Percentiles rank a stretch among this genome's conserved stretches.
Evolutionary conservation across 2,113 vertebrate species (phyloP).

Genomic region (Rhadina sibilatrix): DNA sequence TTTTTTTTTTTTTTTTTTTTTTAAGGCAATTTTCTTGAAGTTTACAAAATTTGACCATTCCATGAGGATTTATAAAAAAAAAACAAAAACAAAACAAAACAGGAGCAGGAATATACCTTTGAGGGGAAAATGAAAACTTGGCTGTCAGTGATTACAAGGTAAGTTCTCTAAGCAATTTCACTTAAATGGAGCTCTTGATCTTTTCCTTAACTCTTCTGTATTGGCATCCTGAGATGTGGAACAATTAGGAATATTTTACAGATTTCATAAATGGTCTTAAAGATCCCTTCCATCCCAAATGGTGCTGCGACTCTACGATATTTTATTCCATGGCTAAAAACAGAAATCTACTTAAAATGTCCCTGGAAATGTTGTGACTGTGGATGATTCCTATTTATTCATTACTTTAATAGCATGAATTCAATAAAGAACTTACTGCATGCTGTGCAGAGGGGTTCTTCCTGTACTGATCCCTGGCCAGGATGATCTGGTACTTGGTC

Average conservation of each 20-base stretch:
- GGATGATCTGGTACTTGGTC: slow-evolving; percentile 92
- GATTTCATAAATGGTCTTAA: background rate
- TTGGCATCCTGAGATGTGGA: background rate
- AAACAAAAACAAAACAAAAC: no score
- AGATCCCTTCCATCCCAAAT: background rate
- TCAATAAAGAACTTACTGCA: slow-evolving; percentile 64
- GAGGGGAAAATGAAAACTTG: background rate
- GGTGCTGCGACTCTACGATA: rapidly evolving
- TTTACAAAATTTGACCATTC: background rate
- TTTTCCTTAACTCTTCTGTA: background rate
- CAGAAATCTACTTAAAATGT: background rate
- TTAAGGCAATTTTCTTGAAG: background rate
- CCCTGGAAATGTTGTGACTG: background rate
- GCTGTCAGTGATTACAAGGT: background rate
- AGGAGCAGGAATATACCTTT: background rate
- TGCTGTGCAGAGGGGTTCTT: slow-evolving; percentile 84
- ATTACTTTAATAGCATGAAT: background rate
- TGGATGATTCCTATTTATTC: background rate
- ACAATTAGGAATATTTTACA: background rate
- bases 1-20: no score
- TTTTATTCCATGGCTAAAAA: background rate
- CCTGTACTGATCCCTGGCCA: slow-evolving; percentile 91
- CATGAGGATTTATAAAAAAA: background rate
- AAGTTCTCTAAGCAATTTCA: background rate
- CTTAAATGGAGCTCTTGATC: background rate